phyloP scores from a whole-genome alignment of 2,113 vertebrate genomes.

The Melozone crissalis region DNA sequence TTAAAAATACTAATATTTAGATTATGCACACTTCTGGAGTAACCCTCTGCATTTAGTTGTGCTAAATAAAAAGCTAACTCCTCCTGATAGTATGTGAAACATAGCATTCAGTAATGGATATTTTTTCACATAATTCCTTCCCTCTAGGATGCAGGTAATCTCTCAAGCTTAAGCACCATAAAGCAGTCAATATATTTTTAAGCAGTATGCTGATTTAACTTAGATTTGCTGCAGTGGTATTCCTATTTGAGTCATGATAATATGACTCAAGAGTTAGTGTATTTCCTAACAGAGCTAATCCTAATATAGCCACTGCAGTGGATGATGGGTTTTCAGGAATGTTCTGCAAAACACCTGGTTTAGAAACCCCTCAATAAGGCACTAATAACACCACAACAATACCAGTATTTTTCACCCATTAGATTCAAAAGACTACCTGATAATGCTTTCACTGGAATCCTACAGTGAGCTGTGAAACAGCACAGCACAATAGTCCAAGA shows the following conservation, averaged over 20 bases:
- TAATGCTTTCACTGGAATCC: not conserved
- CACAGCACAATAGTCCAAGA: not conserved
- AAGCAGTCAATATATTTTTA: not conserved
- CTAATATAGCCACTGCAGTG: not conserved
- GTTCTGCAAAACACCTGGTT: not conserved
- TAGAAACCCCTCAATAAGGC: not conserved
- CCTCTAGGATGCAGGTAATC: not conserved
- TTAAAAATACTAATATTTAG: not conserved
- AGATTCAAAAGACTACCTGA: not conserved
- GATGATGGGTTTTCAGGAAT: not conserved
- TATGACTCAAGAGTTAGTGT: rapidly evolving
- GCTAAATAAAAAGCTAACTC: not conserved
- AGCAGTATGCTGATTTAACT: not conserved
- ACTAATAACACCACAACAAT: not conserved
- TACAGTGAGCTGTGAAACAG: not conserved
- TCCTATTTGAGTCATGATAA: not conserved
- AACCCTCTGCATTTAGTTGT: not conserved
- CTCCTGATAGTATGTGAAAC: not conserved
- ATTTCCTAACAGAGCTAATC: not conserved
- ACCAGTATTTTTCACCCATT: not conserved
- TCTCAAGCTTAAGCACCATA: not conserved
- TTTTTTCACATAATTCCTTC: not conserved
- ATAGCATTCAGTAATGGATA: not conserved
- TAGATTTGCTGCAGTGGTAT: not conserved
- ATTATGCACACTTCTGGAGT: not conserved